Conservation (phyloP, 1,140 invertebrate species). For the Formica exsecta region DNA sequence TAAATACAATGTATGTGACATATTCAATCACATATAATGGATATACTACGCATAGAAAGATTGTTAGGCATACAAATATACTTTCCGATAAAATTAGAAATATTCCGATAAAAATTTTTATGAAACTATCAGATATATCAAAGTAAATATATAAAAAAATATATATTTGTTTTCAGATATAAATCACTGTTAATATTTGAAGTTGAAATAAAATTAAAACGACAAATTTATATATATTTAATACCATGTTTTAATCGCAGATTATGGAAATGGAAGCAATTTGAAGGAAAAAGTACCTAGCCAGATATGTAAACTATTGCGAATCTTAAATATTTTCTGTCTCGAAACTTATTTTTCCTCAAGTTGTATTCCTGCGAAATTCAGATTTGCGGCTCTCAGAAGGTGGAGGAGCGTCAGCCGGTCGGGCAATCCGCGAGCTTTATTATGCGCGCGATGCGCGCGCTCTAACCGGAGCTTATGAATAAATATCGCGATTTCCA, state of each 20-base stretch:
- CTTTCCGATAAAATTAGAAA: background rate
- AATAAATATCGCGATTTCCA: slow-evolving; percentile 83
- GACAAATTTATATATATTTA: background rate
- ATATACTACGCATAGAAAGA: too few relatives aligned
- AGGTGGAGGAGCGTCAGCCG: slow-evolving; percentile 77
- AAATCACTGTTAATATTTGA: background rate
- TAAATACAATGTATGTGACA: background rate
- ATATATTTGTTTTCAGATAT: background rate
- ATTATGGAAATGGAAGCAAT: background rate
- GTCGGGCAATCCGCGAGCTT: slow-evolving; percentile 76
- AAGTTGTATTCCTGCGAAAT: slow-evolving; percentile 40
- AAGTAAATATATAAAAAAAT: background rate
- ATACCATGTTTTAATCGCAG: background rate
- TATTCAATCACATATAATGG: background rate
- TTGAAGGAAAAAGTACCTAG: background rate
- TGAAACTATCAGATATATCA: background rate
- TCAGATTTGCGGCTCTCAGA: slow-evolving; percentile 21
- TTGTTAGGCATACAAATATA: background rate
- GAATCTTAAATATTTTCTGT: background rate
- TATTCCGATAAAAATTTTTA: background rate
- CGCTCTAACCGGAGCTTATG: slow-evolving; percentile 78
- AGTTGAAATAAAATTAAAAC: background rate
- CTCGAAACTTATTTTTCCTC: slow-evolving; percentile 32
- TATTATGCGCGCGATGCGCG: slow-evolving; percentile 76
- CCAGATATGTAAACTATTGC: background rate